These are phyloP conservation scores for Apotomis capreana DNA, from an alignment of 2,888 invertebrate genomes.

Conservation along the genomic window DNA sequence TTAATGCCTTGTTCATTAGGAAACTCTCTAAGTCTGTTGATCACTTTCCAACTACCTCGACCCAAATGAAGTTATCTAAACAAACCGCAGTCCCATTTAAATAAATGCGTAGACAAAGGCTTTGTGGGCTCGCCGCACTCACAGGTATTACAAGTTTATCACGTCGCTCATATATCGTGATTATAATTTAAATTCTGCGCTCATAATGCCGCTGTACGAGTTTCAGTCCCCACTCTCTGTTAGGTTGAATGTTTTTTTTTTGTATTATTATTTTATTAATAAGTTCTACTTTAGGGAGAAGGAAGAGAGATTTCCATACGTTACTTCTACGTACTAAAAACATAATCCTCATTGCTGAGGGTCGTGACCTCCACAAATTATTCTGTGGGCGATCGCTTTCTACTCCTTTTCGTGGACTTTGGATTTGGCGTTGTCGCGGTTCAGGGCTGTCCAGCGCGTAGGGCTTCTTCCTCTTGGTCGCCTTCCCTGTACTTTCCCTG, in stretches of 20 bases:
- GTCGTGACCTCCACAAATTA: too few species aligned
- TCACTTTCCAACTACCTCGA: slow-evolving; percentile 10
- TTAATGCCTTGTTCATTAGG: too few species aligned
- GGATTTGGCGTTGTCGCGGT: too few species aligned
- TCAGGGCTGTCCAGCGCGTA: too few species aligned
- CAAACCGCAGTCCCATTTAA: slow-evolving; percentile 12
- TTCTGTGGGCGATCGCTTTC: too few species aligned
- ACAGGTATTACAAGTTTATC: slow-evolving; percentile 36
- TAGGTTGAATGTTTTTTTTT: slow-evolving; percentile 44
- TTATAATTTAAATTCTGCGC: slow-evolving; percentile 47
- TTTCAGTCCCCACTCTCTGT: slow-evolving; percentile 24
- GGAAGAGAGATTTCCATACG: too few species aligned
- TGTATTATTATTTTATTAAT: not conserved
- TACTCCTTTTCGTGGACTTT: too few species aligned
- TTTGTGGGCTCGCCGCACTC: slow-evolving; percentile 19
- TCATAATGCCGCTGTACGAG: slow-evolving; percentile 41
- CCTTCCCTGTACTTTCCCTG: too few species aligned
- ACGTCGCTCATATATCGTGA: slow-evolving; percentile 39
- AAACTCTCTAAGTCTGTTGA: not conserved
- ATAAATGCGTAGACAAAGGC: slow-evolving; percentile 22
- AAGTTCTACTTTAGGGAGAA: too few species aligned
- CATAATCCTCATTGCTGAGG: too few species aligned
- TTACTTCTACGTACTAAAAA: too few species aligned
- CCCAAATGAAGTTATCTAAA: slow-evolving; percentile 8
- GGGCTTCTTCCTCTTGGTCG: too few species aligned